A percentile compares a stretch with the other conserved stretches of the same genome.
Evolutionary conservation across 2,113 vertebrate genomes (phyloP).

Genomic region (Leuciscus idus): DNA sequence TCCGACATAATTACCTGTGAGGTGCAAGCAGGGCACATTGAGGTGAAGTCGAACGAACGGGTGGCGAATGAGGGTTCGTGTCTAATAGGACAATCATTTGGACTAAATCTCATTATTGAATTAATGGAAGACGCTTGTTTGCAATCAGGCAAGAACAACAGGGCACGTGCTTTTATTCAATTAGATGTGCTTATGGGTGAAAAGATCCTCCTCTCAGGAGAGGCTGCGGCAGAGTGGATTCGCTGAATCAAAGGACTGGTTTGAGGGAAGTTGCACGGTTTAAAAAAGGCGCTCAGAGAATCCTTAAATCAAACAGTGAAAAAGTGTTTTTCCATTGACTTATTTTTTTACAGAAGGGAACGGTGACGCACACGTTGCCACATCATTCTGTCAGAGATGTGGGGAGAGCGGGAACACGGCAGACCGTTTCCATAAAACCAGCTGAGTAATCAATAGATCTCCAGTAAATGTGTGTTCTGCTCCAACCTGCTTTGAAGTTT

Average conservation of each 20-base stretch:
- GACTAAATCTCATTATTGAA: slow-evolving; percentile 72
- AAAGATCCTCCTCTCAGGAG: slow-evolving; percentile 39
- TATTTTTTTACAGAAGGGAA: slow-evolving; percentile 1
- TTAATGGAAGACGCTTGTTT: slow-evolving; percentile 64
- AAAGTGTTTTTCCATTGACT: not conserved
- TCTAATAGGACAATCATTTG: slow-evolving; percentile 75
- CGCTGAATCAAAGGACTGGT: slow-evolving; percentile 37
- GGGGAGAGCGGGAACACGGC: slow-evolving; percentile 49
- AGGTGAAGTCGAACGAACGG: slow-evolving; percentile 69
- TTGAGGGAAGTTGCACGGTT: not conserved
- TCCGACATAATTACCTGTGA: slow-evolving; percentile 72
- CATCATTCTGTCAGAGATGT: slow-evolving; percentile 59
- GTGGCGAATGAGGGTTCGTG: slow-evolving; percentile 55
- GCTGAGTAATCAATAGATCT: slow-evolving; percentile 62
- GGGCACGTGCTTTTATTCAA: slow-evolving; percentile 64
- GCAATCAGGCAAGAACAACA: slow-evolving; percentile 63
- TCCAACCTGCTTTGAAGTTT: slow-evolving; percentile 32
- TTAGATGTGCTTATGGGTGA: slow-evolving; percentile 60
- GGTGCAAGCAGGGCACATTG: slow-evolving; percentile 62
- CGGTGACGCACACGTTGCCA: slow-evolving; percentile 44
- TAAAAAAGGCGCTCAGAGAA: not conserved
- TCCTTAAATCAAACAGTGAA: slow-evolving; percentile 17
- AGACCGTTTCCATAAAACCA: slow-evolving; percentile 60
- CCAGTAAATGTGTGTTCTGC: slow-evolving; percentile 25
- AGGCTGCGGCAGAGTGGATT: slow-evolving; percentile 10